Percentiles rank a stretch among this genome's conserved stretches.
These are phyloP conservation scores for Aspidapion aeneum DNA, from an alignment of 2,888 invertebrate species.

Conservation along the genomic window DNA sequence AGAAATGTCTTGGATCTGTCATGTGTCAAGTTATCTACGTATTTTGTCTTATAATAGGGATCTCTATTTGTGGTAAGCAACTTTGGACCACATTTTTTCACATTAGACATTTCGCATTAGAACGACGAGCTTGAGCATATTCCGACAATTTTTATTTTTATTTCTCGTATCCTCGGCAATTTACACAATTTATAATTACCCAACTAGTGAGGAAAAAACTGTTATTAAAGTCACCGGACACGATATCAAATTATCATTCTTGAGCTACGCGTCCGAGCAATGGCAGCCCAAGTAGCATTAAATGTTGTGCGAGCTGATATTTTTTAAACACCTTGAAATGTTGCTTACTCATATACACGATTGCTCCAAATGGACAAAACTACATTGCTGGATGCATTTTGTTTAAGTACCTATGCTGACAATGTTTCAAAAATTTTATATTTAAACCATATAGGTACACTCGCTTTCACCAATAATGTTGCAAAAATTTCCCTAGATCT, in stretches of 20 bases:
- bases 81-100: not conserved
- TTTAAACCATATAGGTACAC: too few species aligned
- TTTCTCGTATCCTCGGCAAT: not conserved
- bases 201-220: slow-evolving; percentile 10
- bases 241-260: slow-evolving; percentile 24
- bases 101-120: not conserved
- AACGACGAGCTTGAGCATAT: not conserved
- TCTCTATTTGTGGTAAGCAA: too few species aligned
- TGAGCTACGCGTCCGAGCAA: slow-evolving; percentile 13
- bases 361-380: not conserved
- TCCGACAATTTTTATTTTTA: not conserved
- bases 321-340: not conserved
- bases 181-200: not conserved
- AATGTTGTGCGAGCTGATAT: not conserved
- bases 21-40: too few species aligned
- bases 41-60: too few species aligned
- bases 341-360: too few species aligned
- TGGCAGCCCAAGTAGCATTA: not conserved
- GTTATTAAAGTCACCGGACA: slow-evolving; percentile 17
- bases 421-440: too few species aligned
- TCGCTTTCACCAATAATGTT: too few species aligned
- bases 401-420: too few species aligned
- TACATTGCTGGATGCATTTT: not conserved
- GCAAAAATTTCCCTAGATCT: too few species aligned
- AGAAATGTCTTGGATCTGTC: too few species aligned